Conservation (phyloP, 2,113 vertebrate species). For the Mesembrinibis cayennensis region DNA sequence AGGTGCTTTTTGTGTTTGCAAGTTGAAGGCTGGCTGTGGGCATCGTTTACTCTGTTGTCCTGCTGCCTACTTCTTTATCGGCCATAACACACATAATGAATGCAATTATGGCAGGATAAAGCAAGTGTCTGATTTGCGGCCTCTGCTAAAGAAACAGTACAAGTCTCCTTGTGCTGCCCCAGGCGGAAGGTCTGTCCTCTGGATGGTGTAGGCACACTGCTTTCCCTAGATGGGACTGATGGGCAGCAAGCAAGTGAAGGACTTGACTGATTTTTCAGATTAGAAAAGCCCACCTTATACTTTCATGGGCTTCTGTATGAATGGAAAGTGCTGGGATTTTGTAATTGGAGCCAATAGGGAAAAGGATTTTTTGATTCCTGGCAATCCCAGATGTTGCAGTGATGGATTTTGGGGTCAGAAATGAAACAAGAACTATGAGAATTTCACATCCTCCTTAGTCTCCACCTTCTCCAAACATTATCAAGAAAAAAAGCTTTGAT, state of each 20-base stretch:
- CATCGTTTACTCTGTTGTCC: neutral
- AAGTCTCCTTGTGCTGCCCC: fast-evolving
- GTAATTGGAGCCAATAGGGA: neutral
- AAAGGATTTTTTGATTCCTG: neutral
- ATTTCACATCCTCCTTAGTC: neutral
- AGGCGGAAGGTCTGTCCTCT: neutral
- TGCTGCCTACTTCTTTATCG: neutral
- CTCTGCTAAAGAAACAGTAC: neutral
- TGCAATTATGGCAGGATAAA: neutral
- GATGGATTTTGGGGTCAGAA: neutral
- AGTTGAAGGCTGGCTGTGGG: neutral
- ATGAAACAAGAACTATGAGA: neutral
- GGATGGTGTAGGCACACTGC: neutral
- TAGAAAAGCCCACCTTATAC: neutral
- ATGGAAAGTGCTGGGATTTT: neutral
- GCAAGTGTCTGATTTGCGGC: neutral
- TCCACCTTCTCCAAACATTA: neutral
- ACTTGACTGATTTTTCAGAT: neutral
- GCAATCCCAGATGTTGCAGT: neutral
- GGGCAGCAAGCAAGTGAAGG: neutral
- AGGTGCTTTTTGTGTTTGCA: neutral
- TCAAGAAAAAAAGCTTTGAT: neutral
- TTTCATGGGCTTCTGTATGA: neutral
- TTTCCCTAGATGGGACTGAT: too few species aligned
- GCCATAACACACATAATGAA: neutral